Percentiles rank a stretch among this genome's conserved stretches.
Evolutionary conservation across 2,797 vertebrate species (phyloP).

Genomic region (Rhinella marina): DNA sequence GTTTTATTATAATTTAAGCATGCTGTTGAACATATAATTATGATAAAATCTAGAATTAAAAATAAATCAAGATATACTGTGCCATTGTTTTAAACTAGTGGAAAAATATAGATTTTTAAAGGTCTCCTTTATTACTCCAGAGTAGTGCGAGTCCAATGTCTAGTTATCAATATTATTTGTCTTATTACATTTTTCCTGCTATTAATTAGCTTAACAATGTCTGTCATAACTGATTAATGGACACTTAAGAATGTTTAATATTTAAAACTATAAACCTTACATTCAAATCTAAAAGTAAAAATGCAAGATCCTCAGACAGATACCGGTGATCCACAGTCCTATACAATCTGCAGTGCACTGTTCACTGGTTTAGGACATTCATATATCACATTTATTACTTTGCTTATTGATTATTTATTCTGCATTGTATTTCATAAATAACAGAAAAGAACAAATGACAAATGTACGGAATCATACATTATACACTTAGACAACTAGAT

Average conservation of each 20-base stretch:
- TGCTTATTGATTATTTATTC: neutral
- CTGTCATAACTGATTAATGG: slow-evolving; percentile 85
- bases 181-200: slow-evolving; percentile 82
- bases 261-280: slow-evolving; percentile 80
- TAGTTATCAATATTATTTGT: slow-evolving; percentile 82
- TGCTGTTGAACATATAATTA: too few species aligned
- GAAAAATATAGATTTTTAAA: slow-evolving; percentile 81
- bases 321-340: slow-evolving; percentile 67
- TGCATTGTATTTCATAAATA: neutral
- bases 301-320: slow-evolving; percentile 71
- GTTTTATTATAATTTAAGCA: too few species aligned
- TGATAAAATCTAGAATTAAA: neutral
- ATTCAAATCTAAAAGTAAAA: slow-evolving; percentile 73
- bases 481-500: too few species aligned
- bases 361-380: neutral
- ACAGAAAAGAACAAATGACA: neutral
- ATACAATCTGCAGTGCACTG: neutral
- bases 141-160: slow-evolving; percentile 73
- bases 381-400: neutral
- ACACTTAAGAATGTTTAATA: slow-evolving; percentile 80
- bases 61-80: neutral
- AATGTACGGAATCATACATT: neutral
- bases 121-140: slow-evolving; percentile 80
- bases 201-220: slow-evolving; percentile 82
- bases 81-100: slow-evolving; percentile 48